Conservation (phyloP, 1,140 invertebrate species). For the Cyphomyrmex costatus region DNA sequence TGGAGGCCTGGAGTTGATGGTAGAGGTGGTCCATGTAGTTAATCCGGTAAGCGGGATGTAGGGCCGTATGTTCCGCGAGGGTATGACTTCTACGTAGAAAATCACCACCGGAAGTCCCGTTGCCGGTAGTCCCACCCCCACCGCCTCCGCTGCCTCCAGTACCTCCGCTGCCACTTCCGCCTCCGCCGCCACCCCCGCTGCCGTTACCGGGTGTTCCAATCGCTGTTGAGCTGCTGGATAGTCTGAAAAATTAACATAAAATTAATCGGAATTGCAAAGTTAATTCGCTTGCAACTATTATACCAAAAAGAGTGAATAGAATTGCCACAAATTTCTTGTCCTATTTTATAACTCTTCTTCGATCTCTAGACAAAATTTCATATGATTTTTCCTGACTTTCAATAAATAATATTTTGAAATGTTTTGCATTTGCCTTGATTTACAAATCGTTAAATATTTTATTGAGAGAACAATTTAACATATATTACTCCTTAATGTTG, state of each 20-base stretch:
- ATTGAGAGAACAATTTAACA: no score
- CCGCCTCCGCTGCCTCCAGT: slow-evolving; percentile 78
- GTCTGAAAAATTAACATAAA: slow-evolving; percentile 78
- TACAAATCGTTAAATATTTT: no score
- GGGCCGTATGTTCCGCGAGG: slow-evolving; percentile 84
- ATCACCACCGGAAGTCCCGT: slow-evolving; percentile 84
- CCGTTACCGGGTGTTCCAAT: slow-evolving; percentile 82
- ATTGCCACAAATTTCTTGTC: no score
- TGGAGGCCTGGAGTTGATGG: slow-evolving; percentile 86
- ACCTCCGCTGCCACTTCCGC: slow-evolving; percentile 75
- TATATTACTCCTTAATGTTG: no score
- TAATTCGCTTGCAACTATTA: not conserved
- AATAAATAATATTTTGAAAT: no score
- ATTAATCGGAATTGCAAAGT: not conserved
- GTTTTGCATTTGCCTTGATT: no score
- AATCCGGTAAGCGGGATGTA: slow-evolving; percentile 86
- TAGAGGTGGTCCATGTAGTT: slow-evolving; percentile 87
- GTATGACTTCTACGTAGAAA: slow-evolving; percentile 86
- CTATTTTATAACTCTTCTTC: no score
- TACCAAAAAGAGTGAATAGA: no score
- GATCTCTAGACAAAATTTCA: no score
- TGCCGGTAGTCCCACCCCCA: slow-evolving; percentile 78
- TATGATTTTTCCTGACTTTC: no score
- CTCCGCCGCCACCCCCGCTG: slow-evolving; percentile 78
- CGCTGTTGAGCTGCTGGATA: slow-evolving; percentile 84